Evolutionary conservation across 2,888 invertebrate species (phyloP).

Genomic region (Dynastes tityus): DNA sequence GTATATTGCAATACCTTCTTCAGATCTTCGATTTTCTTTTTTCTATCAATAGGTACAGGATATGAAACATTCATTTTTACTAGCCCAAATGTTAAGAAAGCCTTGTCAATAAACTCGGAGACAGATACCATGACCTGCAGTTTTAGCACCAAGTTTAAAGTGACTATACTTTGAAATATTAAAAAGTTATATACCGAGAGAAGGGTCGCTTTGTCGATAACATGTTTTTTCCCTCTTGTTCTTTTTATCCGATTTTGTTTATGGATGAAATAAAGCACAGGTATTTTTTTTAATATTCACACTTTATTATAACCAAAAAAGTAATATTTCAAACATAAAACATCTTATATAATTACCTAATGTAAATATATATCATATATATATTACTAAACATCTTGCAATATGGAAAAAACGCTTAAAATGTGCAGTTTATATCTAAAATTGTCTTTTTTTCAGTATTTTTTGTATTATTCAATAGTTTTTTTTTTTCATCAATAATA

Average conservation of each 20-base stretch:
- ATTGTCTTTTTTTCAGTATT: slow-evolving; percentile 65
- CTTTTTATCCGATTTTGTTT: background rate
- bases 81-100: no score
- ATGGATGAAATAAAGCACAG: background rate
- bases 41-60: no score
- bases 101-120: no score
- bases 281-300: slow-evolving; percentile 65
- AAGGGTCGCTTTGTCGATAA: no score
- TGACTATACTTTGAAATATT: no score
- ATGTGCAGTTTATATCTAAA: slow-evolving; percentile 69
- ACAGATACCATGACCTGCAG: no score
- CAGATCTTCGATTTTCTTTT: no score
- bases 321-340: slow-evolving; percentile 66
- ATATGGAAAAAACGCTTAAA: slow-evolving; percentile 69
- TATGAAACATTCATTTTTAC: no score
- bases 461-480: slow-evolving; percentile 6
- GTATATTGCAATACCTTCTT: no score
- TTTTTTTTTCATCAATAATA: slow-evolving; percentile 19
- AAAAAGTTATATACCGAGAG: no score
- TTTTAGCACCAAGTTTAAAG: no score
- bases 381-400: slow-evolving; percentile 68
- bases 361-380: slow-evolving; percentile 56
- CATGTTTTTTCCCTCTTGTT: no score
- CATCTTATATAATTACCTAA: slow-evolving; percentile 65
- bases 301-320: slow-evolving; percentile 67